Percentiles rank a stretch among this genome's conserved stretches.
Conservation (phyloP, 2,888 invertebrate genomes). For the Odontomyia ornata region DNA sequence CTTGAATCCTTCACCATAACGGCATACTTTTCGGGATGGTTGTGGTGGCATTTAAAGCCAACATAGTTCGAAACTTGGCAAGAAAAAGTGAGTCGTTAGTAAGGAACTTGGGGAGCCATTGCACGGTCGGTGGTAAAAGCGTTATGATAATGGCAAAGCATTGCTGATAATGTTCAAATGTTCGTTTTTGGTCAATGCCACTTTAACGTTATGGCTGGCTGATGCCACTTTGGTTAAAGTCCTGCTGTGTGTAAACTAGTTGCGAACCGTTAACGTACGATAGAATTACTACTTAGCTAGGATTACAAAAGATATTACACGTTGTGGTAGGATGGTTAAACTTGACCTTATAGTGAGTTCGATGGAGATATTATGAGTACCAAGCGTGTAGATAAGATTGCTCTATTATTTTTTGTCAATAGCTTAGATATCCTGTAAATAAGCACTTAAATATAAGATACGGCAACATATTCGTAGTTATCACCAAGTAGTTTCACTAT, state of each 20-base stretch:
- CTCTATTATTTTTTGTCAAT: too few species aligned
- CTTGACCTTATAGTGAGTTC: too few species aligned
- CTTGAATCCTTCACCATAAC: not conserved
- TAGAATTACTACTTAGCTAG: slow-evolving; percentile 2
- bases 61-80: too few species aligned
- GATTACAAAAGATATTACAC: not conserved
- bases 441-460: too few species aligned
- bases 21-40: not conserved
- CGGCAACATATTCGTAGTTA: too few species aligned
- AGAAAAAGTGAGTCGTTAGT: too few species aligned
- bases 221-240: not conserved
- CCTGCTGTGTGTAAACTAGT: not conserved
- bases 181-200: not conserved
- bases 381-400: too few species aligned
- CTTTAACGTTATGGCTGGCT: not conserved
- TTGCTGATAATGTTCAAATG: slow-evolving; percentile 6
- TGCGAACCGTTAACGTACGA: not conserved
- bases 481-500: too few species aligned
- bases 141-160: slow-evolving; percentile 6
- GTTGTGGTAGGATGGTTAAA: not conserved
- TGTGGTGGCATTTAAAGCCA: not conserved
- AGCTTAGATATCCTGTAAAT: too few species aligned
- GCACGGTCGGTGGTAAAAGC: slow-evolving; percentile 31
- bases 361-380: too few species aligned
- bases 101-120: too few species aligned